Base-by-base conservation (phyloP, 2,888 invertebrate species). In the Phaonia tiefii region DNA sequence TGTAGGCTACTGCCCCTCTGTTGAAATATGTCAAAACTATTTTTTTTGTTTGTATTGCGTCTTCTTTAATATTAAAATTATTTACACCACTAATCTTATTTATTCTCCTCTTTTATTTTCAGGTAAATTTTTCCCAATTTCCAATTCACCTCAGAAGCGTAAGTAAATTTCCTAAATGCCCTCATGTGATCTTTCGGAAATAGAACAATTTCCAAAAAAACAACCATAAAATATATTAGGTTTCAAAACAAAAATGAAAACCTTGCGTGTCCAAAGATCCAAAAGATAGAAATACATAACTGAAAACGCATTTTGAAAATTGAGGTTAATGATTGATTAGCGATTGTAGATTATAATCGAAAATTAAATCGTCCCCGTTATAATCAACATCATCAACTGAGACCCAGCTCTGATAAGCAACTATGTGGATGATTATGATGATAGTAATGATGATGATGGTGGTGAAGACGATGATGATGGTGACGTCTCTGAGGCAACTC, bases 291-390 rank as follows among this genome's bases (percentile, higher is more conserved):
- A 8, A 31, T 31, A 31, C 8, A 60, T 71, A 60, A 75, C 13
- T 69, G 72, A 60, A 39, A 63, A 63, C 39, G 39, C 63, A 42
- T 20, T 63, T 63, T 39, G 31, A 22, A 63, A 81, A 78, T 78
- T 81, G 75, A 81, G 81, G 75, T 58, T 78, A 81, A 69, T 75
- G 60, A 81, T 81, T 81, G 81, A 78, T 81, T 81, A 81, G 80
- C 77, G 77, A 66, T 54, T 81, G 13, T 63, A 63, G 80, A 74
- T 81, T 81, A 75, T n/a, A n/a, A n/a, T 72, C 44, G 58, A 54
- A 81, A 81, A 31, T 75, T 46, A 78, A 67, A 66, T 75, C 81
- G 81, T 78, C 81, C 81, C 81, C 81, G 77, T 78, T 67, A 51
- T 67, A 63, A 75, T 10, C 44, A 44, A 15, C 46, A n/a, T n/a